These are phyloP conservation scores for Rhombomys opimus DNA, from an alignment of 2,113 vertebrate genomes.

Conservation along the genomic window DNA sequence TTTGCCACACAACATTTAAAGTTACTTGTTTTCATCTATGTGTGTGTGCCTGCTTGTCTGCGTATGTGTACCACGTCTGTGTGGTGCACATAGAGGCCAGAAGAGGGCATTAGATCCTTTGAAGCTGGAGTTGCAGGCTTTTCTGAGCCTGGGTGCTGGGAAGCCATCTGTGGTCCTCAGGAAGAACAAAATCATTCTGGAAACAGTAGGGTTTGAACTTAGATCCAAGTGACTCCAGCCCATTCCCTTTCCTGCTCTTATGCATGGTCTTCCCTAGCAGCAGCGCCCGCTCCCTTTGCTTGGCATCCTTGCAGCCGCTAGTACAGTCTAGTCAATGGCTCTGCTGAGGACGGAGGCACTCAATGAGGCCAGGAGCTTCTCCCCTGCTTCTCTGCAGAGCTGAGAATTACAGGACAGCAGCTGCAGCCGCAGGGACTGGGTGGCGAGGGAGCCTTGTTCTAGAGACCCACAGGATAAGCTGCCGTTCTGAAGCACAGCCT, in stretches of 20 bases:
- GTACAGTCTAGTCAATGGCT: not conserved
- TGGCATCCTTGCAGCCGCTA: not conserved
- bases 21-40: not conserved
- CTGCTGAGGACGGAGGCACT: not conserved
- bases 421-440: no score
- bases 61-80: not conserved
- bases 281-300: not conserved
- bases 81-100: not conserved
- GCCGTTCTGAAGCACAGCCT: not conserved
- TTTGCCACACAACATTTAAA: not conserved
- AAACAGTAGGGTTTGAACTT: slow-evolving; percentile 11
- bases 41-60: not conserved
- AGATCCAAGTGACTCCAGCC: not conserved
- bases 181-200: not conserved
- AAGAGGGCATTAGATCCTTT: not conserved
- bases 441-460: not conserved
- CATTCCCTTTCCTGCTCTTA: accelerated
- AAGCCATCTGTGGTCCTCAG: not conserved
- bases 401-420: not conserved
- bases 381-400: not conserved
- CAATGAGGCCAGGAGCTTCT: not conserved
- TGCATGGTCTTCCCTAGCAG: accelerated
- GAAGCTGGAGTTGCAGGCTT: not conserved
- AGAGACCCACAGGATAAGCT: not conserved
- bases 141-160: not conserved